Base-by-base conservation (phyloP, 2,113 vertebrate species). In the Petroica traversi region DNA sequence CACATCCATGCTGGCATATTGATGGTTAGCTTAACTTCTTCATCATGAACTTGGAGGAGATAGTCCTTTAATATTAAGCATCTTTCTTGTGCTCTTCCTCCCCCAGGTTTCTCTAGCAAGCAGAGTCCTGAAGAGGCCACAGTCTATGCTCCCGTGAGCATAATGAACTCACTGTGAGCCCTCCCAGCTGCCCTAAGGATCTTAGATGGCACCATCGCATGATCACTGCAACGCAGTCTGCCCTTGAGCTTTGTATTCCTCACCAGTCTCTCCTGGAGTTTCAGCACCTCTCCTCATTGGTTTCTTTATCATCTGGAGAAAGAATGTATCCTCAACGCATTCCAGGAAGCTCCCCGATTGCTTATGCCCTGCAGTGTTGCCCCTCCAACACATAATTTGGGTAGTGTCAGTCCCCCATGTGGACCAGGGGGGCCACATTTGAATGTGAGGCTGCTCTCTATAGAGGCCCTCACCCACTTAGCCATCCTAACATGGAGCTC, bases 241-340 rank as follows among this genome's bases (percentile, higher is more conserved):
- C 16, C 19, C 16, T 16, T 41, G 43, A 31, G 7, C 19, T 66
- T 66, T 0, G 0, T 12, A 31, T 31, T 74, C 12, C 31, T 8
- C 13, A 31, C 25, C 15, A 31, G 22, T 11, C 31, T 41, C 51
- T 57, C 8, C 29, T 34, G 24, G 24, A 41, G 29, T 34, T 57
- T 20, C 25, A 41, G 25, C 12, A 41, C 8, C 4, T 66, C 61
- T 66, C 16, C 19, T 66, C 34, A 22, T 14, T 66, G 43, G 10
- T 34, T 75, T 57, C 36, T 66, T 66, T 57, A 18, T 49, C 31
- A 49, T 31, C 24, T 58, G 36, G 20, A 57, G 25, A 66, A 41
- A 16, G 11, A 58, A 75, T 36, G 41, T 66, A 58, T 20, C 25
- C 16, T 57, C 31, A 66, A 4, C 0, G 0, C 8, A 20, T 74